phyloP scores from a whole-genome alignment of 2,888 invertebrate species.

The Drosophila formosana region DNA sequence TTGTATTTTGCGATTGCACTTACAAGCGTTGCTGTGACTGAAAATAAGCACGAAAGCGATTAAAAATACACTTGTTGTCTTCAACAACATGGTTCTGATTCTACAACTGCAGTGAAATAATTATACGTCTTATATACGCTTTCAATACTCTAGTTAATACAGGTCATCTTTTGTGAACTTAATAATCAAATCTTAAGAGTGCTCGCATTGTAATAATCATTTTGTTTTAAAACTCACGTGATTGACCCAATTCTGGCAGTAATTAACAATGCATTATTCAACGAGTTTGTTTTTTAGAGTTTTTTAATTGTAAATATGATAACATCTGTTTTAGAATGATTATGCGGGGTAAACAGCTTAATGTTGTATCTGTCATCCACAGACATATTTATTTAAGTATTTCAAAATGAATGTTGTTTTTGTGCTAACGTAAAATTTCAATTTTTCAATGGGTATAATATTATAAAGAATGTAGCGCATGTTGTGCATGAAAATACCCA shows the following conservation, averaged over 20 bases:
- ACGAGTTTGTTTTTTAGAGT: too few species aligned
- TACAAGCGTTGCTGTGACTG: slow-evolving; percentile 5
- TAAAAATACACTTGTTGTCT: neutral
- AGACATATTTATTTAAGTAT: too few species aligned
- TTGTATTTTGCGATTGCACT: neutral
- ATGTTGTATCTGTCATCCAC: too few species aligned
- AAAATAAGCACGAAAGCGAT: neutral
- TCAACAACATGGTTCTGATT: slow-evolving; percentile 6
- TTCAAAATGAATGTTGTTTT: too few species aligned
- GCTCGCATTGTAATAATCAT: neutral
- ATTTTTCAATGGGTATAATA: too few species aligned
- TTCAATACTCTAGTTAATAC: neutral
- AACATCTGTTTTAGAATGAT: too few species aligned
- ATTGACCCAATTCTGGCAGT: neutral
- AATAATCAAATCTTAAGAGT: neutral
- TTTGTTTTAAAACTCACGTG: neutral
- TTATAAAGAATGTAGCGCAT: too few species aligned
- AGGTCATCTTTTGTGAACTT: neutral
- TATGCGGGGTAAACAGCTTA: too few species aligned
- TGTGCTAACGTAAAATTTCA: too few species aligned
- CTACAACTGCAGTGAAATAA: neutral
- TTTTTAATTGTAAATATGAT: neutral
- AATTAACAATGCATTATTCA: neutral
- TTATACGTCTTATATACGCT: neutral
- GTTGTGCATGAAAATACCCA: too few species aligned